phyloP scores from a whole-genome alignment of 1,140 invertebrate genomes.

The Drosophila nikananu region DNA sequence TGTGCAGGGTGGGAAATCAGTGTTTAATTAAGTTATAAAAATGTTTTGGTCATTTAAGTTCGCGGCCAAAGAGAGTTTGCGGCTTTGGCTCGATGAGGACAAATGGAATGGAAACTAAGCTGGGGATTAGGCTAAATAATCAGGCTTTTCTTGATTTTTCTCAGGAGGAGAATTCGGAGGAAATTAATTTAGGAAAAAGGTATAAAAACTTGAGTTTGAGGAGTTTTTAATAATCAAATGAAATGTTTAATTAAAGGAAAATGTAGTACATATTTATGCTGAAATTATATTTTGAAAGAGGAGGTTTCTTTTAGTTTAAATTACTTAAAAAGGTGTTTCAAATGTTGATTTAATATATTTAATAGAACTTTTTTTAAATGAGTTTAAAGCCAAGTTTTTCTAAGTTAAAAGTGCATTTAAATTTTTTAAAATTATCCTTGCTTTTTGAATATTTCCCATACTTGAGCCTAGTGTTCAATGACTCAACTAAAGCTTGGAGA shows the following conservation, averaged over 20 bases:
- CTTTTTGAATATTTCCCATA: not conserved
- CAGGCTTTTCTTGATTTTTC: slow-evolving; percentile 3
- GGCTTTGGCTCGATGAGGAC: slow-evolving; percentile 4
- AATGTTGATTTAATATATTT: no score
- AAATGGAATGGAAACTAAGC: slow-evolving; percentile 33
- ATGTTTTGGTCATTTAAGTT: slow-evolving; percentile 68
- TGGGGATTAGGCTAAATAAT: slow-evolving; percentile 16
- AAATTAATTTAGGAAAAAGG: not conserved
- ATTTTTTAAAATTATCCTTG: no score
- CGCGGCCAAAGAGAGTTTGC: slow-evolving; percentile 14
- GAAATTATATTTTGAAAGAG: not conserved
- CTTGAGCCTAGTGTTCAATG: not conserved
- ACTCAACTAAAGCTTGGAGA: slow-evolving; percentile 3
- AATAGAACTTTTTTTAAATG: no score
- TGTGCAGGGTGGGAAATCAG: slow-evolving; percentile 64
- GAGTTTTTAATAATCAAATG: not conserved
- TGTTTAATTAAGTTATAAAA: slow-evolving; percentile 84
- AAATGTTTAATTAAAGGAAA: not conserved
- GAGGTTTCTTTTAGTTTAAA: not conserved
- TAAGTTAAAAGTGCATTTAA: no score
- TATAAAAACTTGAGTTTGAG: not conserved
- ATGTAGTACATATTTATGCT: not conserved
- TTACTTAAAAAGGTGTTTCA: no score
- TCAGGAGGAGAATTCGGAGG: not conserved
- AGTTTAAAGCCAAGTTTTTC: no score